phyloP scores from a whole-genome alignment of 2,113 vertebrate genomes.

The Callipepla squamata region DNA sequence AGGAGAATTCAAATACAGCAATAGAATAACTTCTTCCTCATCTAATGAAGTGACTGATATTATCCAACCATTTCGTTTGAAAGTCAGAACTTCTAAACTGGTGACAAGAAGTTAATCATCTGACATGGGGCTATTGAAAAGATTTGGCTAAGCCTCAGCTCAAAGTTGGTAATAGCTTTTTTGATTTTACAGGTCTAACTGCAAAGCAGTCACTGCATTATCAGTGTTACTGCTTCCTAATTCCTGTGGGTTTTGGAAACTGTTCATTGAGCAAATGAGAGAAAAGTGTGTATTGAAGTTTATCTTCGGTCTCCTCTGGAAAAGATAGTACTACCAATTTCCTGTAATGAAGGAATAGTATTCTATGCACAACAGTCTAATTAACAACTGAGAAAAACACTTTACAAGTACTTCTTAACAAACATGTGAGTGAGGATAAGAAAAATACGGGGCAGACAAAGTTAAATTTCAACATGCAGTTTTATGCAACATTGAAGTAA shows the following conservation, averaged over 20 bases:
- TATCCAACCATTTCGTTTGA: not conserved
- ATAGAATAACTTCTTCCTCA: not conserved
- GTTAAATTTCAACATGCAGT: not conserved
- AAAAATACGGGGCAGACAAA: not conserved
- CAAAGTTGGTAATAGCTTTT: not conserved
- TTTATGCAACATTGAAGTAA: not conserved
- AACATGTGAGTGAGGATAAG: not conserved
- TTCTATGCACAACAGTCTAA: conserved; percentile 18
- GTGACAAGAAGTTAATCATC: not conserved
- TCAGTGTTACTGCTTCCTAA: not conserved
- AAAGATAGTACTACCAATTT: not conserved
- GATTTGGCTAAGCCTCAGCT: not conserved
- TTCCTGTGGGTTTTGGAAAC: not conserved
- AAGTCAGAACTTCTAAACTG: not conserved
- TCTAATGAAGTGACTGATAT: not conserved
- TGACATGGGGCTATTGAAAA: not conserved
- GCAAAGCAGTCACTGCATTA: not conserved
- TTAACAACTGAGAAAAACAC: conserved; percentile 18
- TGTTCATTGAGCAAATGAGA: not conserved
- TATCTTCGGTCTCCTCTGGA: not conserved
- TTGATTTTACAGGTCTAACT: not conserved
- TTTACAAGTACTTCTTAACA: not conserved
- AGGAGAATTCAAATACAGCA: not conserved
- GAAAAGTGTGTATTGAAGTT: not conserved
- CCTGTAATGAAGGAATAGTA: conserved; percentile 22